Evolutionary conservation across 2,113 vertebrate species (phyloP).

Genomic region (Piaya cayana): DNA sequence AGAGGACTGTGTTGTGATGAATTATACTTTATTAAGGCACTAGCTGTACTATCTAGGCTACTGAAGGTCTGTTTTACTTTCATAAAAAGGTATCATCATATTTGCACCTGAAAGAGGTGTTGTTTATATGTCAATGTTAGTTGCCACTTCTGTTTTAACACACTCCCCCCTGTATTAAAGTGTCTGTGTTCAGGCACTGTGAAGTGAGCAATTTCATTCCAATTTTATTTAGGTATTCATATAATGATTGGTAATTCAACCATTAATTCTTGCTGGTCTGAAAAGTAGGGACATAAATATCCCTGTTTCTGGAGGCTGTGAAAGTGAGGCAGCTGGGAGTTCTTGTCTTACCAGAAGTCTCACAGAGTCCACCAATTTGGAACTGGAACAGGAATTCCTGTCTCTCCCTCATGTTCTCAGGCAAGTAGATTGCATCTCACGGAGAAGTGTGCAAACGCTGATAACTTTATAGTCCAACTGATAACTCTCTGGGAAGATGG

Average conservation of each 20-base stretch:
- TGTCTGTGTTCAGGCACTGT: not conserved
- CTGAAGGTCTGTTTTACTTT: not conserved
- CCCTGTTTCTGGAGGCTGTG: not conserved
- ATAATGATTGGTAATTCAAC: not conserved
- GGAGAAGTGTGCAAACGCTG: constrained; percentile 37
- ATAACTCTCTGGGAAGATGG: constrained; percentile 29
- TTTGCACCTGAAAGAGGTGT: not conserved
- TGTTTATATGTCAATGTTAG: not conserved
- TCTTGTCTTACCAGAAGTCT: constrained; percentile 35
- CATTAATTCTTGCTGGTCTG: not conserved
- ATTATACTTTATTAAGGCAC: not conserved
- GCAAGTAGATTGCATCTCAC: constrained; percentile 28
- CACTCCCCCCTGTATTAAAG: not conserved
- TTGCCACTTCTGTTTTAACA: not conserved
- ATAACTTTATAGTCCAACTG: constrained; percentile 53
- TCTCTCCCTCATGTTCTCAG: constrained; percentile 35
- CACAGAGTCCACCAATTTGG: constrained; percentile 37
- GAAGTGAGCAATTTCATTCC: not conserved
- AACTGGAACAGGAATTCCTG: constrained; percentile 48
- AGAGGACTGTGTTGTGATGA: not conserved
- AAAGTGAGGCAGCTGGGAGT: constrained; percentile 28
- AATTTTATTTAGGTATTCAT: not conserved
- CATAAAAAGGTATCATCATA: not conserved
- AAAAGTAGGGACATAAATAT: not conserved
- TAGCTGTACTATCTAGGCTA: not conserved